These are phyloP conservation scores for Aethes cnicana DNA, from an alignment of 2,888 invertebrate species.

Conservation along the genomic window DNA sequence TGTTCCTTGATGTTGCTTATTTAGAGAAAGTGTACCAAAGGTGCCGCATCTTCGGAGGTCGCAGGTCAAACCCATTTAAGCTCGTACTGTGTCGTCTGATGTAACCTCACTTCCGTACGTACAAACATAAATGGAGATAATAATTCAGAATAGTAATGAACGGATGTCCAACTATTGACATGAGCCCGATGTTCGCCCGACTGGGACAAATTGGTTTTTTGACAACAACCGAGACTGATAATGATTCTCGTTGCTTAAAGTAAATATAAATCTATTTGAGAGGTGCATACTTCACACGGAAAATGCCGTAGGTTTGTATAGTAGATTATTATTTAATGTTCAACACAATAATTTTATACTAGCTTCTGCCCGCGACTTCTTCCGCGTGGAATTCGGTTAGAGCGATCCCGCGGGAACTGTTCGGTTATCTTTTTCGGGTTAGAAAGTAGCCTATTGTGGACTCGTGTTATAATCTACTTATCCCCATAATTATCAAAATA, in stretches of 20 bases:
- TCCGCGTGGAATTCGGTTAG: too few relatives aligned
- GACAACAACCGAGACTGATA: conserved; percentile 14
- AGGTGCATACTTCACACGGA: neutral
- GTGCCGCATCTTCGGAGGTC: conserved; percentile 40
- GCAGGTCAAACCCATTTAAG: conserved; percentile 45
- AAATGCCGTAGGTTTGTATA: too few relatives aligned
- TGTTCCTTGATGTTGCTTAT: conserved; percentile 21
- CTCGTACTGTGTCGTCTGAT: conserved; percentile 31
- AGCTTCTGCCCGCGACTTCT: too few relatives aligned
- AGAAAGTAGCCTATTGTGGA: too few relatives aligned
- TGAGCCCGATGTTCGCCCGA: conserved; percentile 25
- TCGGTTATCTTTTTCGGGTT: conserved; percentile 2
- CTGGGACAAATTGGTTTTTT: conserved; percentile 22
- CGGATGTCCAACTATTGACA: conserved; percentile 26
- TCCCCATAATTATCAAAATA: too few relatives aligned
- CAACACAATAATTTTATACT: too few relatives aligned
- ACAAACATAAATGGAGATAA: conserved; percentile 22
- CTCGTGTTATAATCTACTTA: too few relatives aligned
- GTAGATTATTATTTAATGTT: too few relatives aligned
- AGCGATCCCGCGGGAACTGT: too few relatives aligned
- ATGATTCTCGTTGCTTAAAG: conserved; percentile 4
- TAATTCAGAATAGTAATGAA: conserved; percentile 29
- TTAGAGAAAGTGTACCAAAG: conserved; percentile 41
- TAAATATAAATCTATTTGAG: neutral
- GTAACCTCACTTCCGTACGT: conserved; percentile 41